Evolutionary conservation across 1,140 invertebrate species (phyloP).

Genomic region (Scaptomyza pallida): DNA sequence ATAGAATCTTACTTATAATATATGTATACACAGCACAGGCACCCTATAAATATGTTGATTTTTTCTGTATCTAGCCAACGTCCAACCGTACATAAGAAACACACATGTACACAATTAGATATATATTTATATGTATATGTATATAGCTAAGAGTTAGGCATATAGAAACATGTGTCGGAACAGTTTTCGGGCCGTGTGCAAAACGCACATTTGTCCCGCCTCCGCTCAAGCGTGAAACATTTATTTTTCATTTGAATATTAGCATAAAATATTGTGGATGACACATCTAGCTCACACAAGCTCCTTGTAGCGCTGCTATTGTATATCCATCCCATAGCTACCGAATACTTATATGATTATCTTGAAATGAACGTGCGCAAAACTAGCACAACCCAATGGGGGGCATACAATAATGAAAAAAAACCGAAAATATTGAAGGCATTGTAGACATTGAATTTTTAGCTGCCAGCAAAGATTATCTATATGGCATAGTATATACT

Average conservation of each 20-base stretch:
- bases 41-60: conserved; percentile 64
- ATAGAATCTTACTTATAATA: not conserved
- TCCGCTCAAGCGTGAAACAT: conserved; percentile 78
- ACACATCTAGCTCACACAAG: conserved; percentile 69
- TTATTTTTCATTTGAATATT: conserved; percentile 77
- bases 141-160: conserved; percentile 37
- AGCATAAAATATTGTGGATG: conserved; percentile 82
- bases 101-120: too few relatives aligned
- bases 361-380: conserved; percentile 52
- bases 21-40: conserved; percentile 42
- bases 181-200: conserved; percentile 76
- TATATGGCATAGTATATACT: conserved; percentile 32
- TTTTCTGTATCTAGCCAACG: conserved; percentile 29
- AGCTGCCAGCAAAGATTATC: conserved; percentile 57
- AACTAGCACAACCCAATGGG: conserved; percentile 38
- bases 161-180: conserved; percentile 39
- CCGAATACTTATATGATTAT: conserved; percentile 21
- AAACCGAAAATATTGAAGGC: conserved; percentile 60
- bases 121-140: conserved; percentile 20
- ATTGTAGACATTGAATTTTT: conserved; percentile 63
- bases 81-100: conserved; percentile 16
- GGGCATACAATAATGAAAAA: conserved; percentile 28
- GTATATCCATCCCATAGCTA: conserved; percentile 41
- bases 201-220: conserved; percentile 80
- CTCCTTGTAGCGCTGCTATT: conserved; percentile 36